These are phyloP conservation scores for Regulus satrapa DNA, from an alignment of 2,113 vertebrate genomes.

Conservation along the genomic window DNA sequence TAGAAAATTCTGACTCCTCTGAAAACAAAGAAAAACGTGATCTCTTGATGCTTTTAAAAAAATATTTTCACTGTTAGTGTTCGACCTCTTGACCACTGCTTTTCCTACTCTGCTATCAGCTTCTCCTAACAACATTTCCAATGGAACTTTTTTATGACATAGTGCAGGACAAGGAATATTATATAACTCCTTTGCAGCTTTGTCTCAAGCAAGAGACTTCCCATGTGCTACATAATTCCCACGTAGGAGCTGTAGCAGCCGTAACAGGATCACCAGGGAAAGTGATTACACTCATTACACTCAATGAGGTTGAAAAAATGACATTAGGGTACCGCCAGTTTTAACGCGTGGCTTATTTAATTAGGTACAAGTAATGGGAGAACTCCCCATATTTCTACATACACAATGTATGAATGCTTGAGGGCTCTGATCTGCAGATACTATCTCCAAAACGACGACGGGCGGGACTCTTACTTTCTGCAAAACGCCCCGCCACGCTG, in stretches of 20 bases:
- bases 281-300: neutral
- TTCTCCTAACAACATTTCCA: neutral
- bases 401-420: neutral
- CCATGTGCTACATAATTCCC: neutral
- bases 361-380: neutral
- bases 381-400: neutral
- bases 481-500: rapidly evolving
- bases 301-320: neutral
- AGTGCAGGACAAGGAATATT: neutral
- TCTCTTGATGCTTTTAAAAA: neutral
- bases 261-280: neutral
- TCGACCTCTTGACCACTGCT: neutral
- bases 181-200: neutral
- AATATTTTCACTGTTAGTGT: neutral
- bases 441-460: neutral
- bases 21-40: rapidly evolving
- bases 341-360: neutral
- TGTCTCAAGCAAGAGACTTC: neutral
- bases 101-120: neutral
- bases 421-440: neutral
- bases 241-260: neutral
- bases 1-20: neutral
- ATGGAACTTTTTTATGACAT: neutral
- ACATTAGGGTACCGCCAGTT: neutral
- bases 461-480: neutral